Evolutionary conservation across 2,797 vertebrate genomes (phyloP).

Genomic region (Sternarchorhynchus goeldii): DNA sequence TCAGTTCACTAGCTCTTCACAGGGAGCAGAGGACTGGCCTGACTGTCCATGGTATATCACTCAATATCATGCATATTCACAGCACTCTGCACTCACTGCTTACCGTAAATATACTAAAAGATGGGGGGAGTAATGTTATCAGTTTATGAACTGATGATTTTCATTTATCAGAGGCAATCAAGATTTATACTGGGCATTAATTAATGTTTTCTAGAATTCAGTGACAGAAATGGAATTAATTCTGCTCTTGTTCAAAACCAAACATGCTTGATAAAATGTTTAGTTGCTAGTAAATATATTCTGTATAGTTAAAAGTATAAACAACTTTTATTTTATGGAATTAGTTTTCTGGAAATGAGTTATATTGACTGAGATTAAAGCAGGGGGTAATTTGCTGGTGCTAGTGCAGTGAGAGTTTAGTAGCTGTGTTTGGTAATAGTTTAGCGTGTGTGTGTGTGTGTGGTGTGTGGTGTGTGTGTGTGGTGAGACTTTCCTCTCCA

Average conservation of each 20-base stretch:
- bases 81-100: slow-evolving; percentile 8
- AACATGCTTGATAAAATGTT: no score
- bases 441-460: slow-evolving; percentile 3
- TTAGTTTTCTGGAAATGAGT: no score
- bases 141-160: background rate
- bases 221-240: no score
- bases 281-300: no score
- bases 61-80: slow-evolving; percentile 19
- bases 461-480: slow-evolving; percentile 13
- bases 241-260: no score
- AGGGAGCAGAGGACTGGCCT: slow-evolving; percentile 19
- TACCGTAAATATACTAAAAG: slow-evolving; percentile 1
- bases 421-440: background rate
- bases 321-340: no score
- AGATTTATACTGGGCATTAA: no score
- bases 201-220: no score
- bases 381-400: background rate
- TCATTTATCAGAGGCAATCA: no score
- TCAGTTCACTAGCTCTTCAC: slow-evolving; percentile 21
- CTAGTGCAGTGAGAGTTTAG: background rate
- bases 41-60: slow-evolving; percentile 16
- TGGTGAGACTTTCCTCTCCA: slow-evolving; percentile 22
- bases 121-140: background rate
- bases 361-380: slow-evolving; percentile 11
- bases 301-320: no score